Conservation (phyloP, 2,888 invertebrate species). For the Elysia crispata region DNA sequence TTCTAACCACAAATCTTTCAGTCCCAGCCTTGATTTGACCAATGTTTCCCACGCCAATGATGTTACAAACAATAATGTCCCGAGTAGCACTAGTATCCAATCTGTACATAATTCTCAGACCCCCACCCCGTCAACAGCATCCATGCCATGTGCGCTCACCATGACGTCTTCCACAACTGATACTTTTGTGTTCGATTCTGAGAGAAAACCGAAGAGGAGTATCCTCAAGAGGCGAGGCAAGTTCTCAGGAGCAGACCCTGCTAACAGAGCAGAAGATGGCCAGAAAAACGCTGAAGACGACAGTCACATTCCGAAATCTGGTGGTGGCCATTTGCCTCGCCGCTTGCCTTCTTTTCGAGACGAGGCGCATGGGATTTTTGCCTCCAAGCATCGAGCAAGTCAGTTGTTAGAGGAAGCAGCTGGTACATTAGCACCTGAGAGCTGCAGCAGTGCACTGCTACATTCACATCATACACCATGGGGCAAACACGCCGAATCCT, state of each 20-base stretch:
- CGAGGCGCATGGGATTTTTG: constrained; percentile 46
- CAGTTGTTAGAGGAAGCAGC: constrained; percentile 36
- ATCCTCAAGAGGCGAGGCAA: constrained; percentile 71
- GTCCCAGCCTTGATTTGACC: too few relatives aligned
- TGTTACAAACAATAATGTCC: too few relatives aligned
- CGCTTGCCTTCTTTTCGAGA: constrained; percentile 43
- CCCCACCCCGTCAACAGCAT: too few relatives aligned
- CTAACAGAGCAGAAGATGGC: constrained; percentile 53
- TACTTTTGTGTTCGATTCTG: constrained; percentile 65
- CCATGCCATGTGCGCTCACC: too few relatives aligned
- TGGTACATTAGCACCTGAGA: constrained; percentile 2
- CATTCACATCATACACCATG: neutral
- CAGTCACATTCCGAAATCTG: constrained; percentile 37
- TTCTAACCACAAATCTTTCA: too few relatives aligned
- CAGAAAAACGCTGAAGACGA: constrained; percentile 61
- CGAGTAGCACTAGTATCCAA: too few relatives aligned
- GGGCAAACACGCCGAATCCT: too few relatives aligned
- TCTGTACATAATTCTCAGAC: too few relatives aligned
- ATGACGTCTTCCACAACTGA: too few relatives aligned
- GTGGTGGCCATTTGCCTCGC: constrained; percentile 25
- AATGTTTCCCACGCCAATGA: too few relatives aligned
- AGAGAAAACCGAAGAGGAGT: constrained; percentile 68
- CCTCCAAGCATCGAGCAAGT: constrained; percentile 33
- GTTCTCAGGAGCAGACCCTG: constrained; percentile 64
- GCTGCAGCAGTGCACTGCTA: constrained; percentile 19